phyloP scores from a whole-genome alignment of 2,113 vertebrate species.

The Zapornia atra region DNA sequence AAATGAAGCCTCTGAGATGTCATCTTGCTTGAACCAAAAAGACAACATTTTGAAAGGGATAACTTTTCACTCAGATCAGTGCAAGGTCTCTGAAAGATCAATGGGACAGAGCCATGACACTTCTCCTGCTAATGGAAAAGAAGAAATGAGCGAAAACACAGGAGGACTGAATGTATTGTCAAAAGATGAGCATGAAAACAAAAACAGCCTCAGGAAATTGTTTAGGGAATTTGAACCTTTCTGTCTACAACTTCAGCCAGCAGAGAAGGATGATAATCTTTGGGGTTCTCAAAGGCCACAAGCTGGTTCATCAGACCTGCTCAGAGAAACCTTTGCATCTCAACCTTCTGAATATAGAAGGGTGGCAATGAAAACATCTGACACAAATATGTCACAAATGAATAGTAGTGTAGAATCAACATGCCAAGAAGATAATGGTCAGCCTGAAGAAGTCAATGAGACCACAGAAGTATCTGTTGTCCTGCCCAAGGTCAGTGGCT shows the following conservation, averaged over 20 bases:
- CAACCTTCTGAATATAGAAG: neutral
- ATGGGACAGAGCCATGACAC: neutral
- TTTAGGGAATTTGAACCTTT: neutral
- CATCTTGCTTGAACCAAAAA: neutral
- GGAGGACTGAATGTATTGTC: neutral
- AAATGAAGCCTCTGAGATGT: slow-evolving; percentile 37
- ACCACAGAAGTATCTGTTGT: neutral
- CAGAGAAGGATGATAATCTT: neutral
- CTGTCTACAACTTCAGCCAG: neutral
- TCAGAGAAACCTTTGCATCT: neutral
- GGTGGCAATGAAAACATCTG: neutral
- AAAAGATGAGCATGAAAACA: neutral
- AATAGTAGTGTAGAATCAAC: neutral
- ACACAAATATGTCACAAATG: neutral
- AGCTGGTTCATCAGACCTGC: neutral
- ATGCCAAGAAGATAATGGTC: neutral
- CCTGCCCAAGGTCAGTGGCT: neutral
- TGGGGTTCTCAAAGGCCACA: neutral
- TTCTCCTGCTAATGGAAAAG: neutral
- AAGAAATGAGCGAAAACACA: neutral
- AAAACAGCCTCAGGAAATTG: neutral
- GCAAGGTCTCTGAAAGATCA: neutral
- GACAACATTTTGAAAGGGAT: neutral
- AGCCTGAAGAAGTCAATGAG: slow-evolving; percentile 49
- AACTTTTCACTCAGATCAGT: neutral